Evolutionary conservation across 2,888 invertebrate genomes (phyloP).

Genomic region (Scaptomyza caliginosa): DNA sequence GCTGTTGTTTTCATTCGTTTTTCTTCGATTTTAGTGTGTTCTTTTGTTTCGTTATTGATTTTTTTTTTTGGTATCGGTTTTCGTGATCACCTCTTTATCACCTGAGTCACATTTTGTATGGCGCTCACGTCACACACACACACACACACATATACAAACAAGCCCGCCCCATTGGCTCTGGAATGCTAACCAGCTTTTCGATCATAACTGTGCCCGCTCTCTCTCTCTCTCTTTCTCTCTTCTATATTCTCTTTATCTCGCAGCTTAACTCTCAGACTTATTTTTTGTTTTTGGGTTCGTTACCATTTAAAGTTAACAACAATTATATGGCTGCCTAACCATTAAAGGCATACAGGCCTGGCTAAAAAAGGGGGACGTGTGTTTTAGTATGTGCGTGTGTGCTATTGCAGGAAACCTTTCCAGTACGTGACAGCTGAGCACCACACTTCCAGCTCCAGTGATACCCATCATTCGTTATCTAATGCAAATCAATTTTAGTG

Average conservation of each 20-base stretch:
- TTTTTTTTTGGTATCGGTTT: conserved; percentile 36
- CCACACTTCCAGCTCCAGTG: background rate
- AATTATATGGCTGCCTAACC: conserved; percentile 67
- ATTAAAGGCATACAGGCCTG: conserved; percentile 54
- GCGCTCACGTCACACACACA: conserved; percentile 62
- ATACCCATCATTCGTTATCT: conserved; percentile 26
- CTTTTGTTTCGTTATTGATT: background rate
- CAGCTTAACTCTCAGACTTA: conserved; percentile 21
- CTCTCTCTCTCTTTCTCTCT: conserved; percentile 12
- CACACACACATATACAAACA: conserved; percentile 13
- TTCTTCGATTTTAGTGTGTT: background rate
- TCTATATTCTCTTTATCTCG: conserved; percentile 16
- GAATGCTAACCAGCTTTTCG: conserved; percentile 53
- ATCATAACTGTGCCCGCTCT: conserved; percentile 29
- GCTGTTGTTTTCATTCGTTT: background rate
- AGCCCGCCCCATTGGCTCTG: conserved; percentile 37
- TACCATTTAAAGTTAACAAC: conserved; percentile 69
- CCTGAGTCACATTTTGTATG: conserved; percentile 72
- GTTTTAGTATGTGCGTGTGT: background rate
- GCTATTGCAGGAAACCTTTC: conserved; percentile 52
- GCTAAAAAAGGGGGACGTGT: background rate
- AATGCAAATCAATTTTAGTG: conserved; percentile 61
- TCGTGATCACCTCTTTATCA: conserved; percentile 72
- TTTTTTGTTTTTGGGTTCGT: conserved; percentile 42
- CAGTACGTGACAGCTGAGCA: conserved; percentile 44